A percentile compares a stretch with the other conserved stretches of the same genome.
phyloP scores from a whole-genome alignment of 2,113 vertebrate species.

The Bubalus kerabau region DNA sequence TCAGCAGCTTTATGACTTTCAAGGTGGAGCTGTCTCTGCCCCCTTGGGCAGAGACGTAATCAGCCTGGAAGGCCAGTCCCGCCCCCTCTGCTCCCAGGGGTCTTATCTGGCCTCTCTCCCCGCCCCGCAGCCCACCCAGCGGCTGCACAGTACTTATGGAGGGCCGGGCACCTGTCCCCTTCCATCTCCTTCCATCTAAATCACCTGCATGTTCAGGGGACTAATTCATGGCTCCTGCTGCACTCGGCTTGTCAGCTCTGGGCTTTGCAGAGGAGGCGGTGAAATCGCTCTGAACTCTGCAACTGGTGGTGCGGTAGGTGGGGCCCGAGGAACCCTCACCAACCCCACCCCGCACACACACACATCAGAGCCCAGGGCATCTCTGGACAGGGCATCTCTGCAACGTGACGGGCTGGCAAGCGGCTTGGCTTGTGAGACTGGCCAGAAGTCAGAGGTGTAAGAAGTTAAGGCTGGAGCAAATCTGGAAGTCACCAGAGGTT shows the following conservation, averaged over 20 bases:
- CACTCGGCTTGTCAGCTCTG: background rate
- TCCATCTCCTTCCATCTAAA: slow-evolving; percentile 32
- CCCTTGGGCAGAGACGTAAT: background rate
- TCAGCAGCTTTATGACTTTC: background rate
- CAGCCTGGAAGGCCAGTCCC: background rate
- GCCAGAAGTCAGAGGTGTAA: background rate
- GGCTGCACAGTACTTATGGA: background rate
- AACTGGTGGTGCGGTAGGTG: accelerated
- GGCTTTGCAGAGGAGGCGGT: accelerated
- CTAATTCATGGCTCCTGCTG: background rate
- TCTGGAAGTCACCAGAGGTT: background rate
- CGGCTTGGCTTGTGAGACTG: background rate
- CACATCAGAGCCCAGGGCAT: accelerated
- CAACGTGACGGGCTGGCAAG: background rate
- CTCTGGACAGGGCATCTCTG: background rate
- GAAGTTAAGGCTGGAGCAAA: background rate
- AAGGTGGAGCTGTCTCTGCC: background rate
- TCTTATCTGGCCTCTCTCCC: background rate
- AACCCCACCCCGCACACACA: background rate
- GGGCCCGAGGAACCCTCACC: background rate
- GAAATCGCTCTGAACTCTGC: background rate
- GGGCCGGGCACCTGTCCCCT: slow-evolving; percentile 5
- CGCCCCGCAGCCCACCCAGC: background rate
- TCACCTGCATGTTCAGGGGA: background rate
- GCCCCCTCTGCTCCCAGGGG: background rate